Base-by-base conservation (phyloP, 2,797 vertebrate genomes). In the Manis javanica region DNA sequence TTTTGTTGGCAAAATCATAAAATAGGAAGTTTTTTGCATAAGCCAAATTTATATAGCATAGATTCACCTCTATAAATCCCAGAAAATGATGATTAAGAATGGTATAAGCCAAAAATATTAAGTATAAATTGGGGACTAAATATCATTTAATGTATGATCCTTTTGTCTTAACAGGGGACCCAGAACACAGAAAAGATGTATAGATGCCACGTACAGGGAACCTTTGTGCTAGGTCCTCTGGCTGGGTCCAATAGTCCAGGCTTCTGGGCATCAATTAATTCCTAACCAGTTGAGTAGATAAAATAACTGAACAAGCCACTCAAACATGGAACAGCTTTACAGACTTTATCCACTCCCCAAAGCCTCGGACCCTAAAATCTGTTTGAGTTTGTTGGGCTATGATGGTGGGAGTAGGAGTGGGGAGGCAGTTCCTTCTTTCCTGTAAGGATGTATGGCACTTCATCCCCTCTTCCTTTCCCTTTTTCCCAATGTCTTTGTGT, bases 1-100 rank as follows among this genome's bases (percentile, higher is more conserved):
- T 94, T 79, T 89, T 87, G 37, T 91, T 16, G 26, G 2, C n/a
- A 21, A 95, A 91, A 66, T 37, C 77, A 93, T n/a, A 72, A 51
- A 93, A 26, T 51, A 74, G 39, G 68, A 92, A 89, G 10, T 46
- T 75, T n/a, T 85, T 94, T 87, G 63, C 15, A 66, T 72, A 88
- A 85, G 31, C 66, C 4, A 51, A 84, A 91, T 90, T 94, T 91
- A 57, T 18, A 9, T 55, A 77, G 42, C 49, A 91, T 87, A 91
- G 85, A 68, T 86, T 90, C 21, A 90, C 24, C 87, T 90, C 39
- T 66, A 14, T 46, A 63, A 82, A 14, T 91, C 37, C 91, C 7
- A 53, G 26, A 79, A 96, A 91, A 83, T 71, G 37, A 66, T 55
- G 23, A 82, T 51, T 87, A 53, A 75, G 69, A 86, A 94, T 53